phyloP scores from a whole-genome alignment of 2,797 vertebrate genomes.

The Calcarius lapponicus region DNA sequence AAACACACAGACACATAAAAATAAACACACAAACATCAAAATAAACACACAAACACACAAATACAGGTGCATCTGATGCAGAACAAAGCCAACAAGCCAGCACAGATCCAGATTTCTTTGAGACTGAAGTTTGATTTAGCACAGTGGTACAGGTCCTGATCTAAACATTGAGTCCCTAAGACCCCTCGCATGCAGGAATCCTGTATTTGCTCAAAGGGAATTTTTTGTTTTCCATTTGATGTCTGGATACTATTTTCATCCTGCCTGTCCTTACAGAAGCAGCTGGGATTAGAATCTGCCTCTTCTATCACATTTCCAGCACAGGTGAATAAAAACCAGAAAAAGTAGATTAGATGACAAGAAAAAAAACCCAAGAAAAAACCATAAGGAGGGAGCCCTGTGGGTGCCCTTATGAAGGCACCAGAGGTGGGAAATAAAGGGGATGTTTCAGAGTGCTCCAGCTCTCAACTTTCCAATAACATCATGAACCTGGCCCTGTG shows the following conservation, averaged over 20 bases:
- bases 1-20: too few relatives aligned
- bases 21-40: background rate
- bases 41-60: too few relatives aligned
- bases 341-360: background rate
- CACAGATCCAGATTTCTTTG: background rate
- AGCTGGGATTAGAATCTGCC: background rate
- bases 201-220: background rate
- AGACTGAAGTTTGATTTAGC: background rate
- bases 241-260: background rate
- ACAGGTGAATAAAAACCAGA: background rate
- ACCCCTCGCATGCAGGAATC: background rate
- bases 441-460: background rate
- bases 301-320: background rate
- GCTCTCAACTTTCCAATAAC: background rate
- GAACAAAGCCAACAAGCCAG: background rate
- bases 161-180: background rate
- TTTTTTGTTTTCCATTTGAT: background rate
- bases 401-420: background rate
- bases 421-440: background rate
- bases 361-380: background rate
- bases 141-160: background rate
- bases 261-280: background rate
- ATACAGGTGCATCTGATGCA: accelerated
- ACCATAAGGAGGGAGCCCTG: background rate
- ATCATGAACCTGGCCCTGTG: background rate